Evolutionary conservation across 2,113 vertebrate genomes (phyloP).

Genomic region (Progne subis): DNA sequence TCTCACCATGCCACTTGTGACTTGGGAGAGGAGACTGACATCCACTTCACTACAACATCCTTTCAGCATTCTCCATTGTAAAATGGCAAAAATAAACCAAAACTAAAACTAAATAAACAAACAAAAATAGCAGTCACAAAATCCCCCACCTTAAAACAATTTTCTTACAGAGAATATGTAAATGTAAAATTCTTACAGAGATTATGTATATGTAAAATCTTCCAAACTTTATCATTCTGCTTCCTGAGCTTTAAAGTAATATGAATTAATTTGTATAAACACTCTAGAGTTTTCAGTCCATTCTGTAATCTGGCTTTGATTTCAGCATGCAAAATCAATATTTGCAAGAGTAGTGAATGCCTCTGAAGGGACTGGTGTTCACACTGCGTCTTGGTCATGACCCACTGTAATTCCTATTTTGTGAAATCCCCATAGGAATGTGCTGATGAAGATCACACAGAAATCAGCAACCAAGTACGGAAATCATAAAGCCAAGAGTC

Average conservation of each 20-base stretch:
- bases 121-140: not conserved
- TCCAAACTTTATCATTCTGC: not conserved
- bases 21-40: not conserved
- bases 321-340: not conserved
- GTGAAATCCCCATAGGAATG: not conserved
- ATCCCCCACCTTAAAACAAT: accelerated
- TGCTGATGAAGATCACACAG: not conserved
- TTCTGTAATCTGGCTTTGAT: not conserved
- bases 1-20: not conserved
- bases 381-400: not conserved
- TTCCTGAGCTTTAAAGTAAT: not conserved
- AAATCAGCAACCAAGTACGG: not conserved
- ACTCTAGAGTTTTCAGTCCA: not conserved
- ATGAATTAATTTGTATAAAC: not conserved
- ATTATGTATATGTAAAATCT: not conserved
- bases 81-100: not conserved
- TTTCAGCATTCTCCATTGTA: not conserved
- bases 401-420: not conserved
- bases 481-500: not conserved
- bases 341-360: not conserved
- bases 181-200: too few relatives aligned
- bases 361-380: not conserved
- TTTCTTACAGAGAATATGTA: not conserved
- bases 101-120: not conserved
- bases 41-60: not conserved